Conservation (phyloP, 2,888 invertebrate species). For the Eristalinus aeneus region DNA sequence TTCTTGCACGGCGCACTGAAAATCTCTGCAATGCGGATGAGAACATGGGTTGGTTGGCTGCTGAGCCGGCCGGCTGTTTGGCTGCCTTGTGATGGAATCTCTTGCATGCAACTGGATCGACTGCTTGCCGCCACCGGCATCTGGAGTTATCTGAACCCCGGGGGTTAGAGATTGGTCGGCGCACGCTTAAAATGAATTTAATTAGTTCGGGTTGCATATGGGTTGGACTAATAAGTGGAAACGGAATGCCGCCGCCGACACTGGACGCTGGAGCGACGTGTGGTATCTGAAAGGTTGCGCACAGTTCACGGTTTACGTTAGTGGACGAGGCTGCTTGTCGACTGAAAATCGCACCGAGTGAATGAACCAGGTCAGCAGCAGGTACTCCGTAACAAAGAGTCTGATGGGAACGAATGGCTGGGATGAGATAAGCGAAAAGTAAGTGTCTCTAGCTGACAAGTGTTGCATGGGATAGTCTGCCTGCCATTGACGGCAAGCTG, state of each 20-base stretch:
- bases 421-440: not conserved
- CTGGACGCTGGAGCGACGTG: constrained; percentile 22
- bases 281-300: constrained; percentile 51
- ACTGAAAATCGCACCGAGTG: not conserved
- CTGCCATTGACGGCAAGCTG: not conserved
- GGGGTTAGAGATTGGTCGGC: constrained; percentile 60
- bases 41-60: constrained; percentile 54
- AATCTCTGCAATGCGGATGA: constrained; percentile 70
- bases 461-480: not conserved
- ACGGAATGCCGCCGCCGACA: constrained; percentile 40
- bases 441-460: not conserved
- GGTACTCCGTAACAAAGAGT: constrained; percentile 37
- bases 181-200: constrained; percentile 66
- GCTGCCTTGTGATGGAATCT: constrained; percentile 56
- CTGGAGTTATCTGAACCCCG: constrained; percentile 51
- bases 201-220: constrained; percentile 69
- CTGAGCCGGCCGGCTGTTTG: not conserved
- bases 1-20: constrained; percentile 37
- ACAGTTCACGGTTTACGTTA: constrained; percentile 51
- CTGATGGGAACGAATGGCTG: not conserved
- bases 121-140: constrained; percentile 9
- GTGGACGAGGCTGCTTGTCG: not conserved
- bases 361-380: constrained; percentile 22
- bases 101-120: constrained; percentile 59
- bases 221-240: constrained; percentile 54